Evolutionary conservation across 53 echinoderm and acorn worm genomes (phyloP).

Genomic region (Astropecten irregularis): DNA sequence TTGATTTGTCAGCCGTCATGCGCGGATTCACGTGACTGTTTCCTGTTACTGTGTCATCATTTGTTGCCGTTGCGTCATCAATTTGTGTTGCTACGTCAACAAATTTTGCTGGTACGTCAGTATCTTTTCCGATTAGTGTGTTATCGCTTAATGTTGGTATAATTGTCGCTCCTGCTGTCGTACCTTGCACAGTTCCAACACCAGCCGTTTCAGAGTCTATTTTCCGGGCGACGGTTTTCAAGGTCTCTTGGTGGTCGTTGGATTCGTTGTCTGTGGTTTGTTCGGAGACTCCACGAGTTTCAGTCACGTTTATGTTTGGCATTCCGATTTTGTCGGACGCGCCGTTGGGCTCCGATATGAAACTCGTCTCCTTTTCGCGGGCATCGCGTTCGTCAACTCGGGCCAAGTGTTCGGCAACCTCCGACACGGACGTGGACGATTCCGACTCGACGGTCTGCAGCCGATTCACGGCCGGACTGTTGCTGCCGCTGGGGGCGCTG

Average conservation of each 20-base stretch:
- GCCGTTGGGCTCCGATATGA: not conserved
- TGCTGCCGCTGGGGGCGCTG: slow-evolving; percentile 31
- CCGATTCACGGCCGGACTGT: slow-evolving; percentile 21
- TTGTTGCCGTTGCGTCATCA: not conserved
- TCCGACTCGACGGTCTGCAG: not conserved
- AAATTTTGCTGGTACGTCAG: too few relatives aligned
- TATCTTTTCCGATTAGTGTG: too few relatives aligned
- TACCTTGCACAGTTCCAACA: too few relatives aligned
- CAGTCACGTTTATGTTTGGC: not conserved
- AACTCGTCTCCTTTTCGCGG: not conserved
- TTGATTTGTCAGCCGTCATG: too few relatives aligned
- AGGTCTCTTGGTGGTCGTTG: too few relatives aligned
- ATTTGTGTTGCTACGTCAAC: too few relatives aligned
- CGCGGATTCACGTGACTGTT: not conserved
- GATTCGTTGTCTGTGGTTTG: too few relatives aligned
- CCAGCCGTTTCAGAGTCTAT: not conserved
- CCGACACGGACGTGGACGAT: slow-evolving; percentile 30
- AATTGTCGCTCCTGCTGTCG: too few relatives aligned
- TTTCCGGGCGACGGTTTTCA: too few relatives aligned
- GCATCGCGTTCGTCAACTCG: not conserved
- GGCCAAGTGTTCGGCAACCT: slow-evolving; percentile 1
- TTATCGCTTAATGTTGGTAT: too few relatives aligned
- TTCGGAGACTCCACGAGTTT: too few relatives aligned
- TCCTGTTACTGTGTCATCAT: not conserved
- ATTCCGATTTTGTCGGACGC: not conserved